These are phyloP conservation scores for Nesogale talazaci DNA, from an alignment of 2,113 vertebrate species.

Conservation along the genomic window DNA sequence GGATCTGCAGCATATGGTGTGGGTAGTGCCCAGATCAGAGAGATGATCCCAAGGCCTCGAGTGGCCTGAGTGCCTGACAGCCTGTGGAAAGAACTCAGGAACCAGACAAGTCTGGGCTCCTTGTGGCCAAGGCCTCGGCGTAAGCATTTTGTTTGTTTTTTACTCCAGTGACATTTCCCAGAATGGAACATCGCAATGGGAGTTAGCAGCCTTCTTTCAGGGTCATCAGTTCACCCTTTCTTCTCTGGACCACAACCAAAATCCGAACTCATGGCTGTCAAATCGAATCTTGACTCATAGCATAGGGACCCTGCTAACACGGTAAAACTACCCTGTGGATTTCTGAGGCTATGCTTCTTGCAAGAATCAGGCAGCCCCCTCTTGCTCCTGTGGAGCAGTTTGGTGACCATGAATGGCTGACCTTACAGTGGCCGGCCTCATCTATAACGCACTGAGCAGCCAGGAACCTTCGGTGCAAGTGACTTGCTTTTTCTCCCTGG, in stretches of 20 bases:
- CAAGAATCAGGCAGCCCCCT: too few relatives aligned
- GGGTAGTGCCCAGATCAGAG: conserved; percentile 60
- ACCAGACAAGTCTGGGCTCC: neutral
- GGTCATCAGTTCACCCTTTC: neutral
- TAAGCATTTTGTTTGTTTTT: neutral
- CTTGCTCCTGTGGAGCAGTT: too few relatives aligned
- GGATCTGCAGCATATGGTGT: neutral
- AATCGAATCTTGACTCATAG: too few relatives aligned
- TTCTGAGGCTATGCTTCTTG: too few relatives aligned
- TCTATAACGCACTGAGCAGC: too few relatives aligned
- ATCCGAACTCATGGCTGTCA: too few relatives aligned
- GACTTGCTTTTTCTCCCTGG: conserved; percentile 32
- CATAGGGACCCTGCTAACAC: too few relatives aligned
- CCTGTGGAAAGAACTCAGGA: conserved; percentile 23
- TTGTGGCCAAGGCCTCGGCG: neutral
- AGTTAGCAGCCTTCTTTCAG: neutral
- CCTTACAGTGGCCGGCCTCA: too few relatives aligned
- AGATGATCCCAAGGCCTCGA: conserved; percentile 63
- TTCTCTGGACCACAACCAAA: neutral
- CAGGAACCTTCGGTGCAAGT: neutral
- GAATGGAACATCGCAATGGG: neutral
- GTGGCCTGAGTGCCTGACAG: neutral
- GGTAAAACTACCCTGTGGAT: too few relatives aligned
- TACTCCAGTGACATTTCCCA: neutral
- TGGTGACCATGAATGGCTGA: too few relatives aligned